Percentiles rank a stretch among this genome's conserved stretches.
Evolutionary conservation across 2,888 invertebrate genomes (phyloP).

Genomic region (Standfussiana lucernea): DNA sequence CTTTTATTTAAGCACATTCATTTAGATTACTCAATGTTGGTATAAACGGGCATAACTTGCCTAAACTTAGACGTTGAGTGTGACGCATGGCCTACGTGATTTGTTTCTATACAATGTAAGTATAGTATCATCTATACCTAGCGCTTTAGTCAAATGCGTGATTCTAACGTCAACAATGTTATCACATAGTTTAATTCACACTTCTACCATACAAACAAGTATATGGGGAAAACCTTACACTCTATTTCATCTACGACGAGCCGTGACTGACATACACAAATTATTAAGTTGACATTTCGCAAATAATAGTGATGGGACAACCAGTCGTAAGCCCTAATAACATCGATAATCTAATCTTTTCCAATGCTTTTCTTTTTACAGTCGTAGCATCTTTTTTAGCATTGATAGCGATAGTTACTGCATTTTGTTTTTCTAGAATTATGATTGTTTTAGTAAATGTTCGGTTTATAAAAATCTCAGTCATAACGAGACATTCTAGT

Average conservation of each 20-base stretch:
- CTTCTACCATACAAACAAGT: neutral
- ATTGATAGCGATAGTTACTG: neutral
- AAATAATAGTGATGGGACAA: slow-evolving; percentile 15
- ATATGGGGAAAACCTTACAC: neutral
- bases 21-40: neutral
- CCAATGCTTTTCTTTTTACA: neutral
- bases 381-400: neutral
- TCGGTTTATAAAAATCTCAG: neutral
- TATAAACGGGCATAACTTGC: neutral
- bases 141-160: slow-evolving; percentile 21
- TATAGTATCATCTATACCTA: neutral
- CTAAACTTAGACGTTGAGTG: neutral
- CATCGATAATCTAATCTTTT: slow-evolving; percentile 11
- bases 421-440: neutral
- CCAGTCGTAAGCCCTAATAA: neutral
- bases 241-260: neutral
- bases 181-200: neutral
- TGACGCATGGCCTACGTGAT: slow-evolving; percentile 14
- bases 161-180: slow-evolving; percentile 7
- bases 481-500: neutral
- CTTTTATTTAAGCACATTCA: neutral
- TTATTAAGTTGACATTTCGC: neutral
- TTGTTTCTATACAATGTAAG: neutral
- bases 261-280: neutral
- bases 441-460: neutral